Base-by-base conservation (phyloP, 2,797 vertebrate species). In the Zenarchopterus dispar region DNA sequence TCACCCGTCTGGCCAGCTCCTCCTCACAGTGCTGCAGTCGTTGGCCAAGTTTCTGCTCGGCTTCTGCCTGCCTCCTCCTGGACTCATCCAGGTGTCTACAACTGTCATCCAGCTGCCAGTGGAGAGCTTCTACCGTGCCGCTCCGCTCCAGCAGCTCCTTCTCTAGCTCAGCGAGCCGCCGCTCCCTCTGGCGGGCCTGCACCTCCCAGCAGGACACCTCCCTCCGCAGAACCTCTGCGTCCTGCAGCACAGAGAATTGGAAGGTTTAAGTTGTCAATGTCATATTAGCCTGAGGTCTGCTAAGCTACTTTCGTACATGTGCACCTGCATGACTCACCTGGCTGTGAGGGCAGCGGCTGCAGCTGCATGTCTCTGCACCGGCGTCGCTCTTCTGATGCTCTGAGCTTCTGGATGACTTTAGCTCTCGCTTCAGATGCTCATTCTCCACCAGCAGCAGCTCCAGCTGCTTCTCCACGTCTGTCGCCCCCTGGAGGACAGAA, bases 401-500 rank as follows among this genome's bases (percentile, higher is more conserved):
- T 39, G 93, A 85, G 0, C 87, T 84, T 86, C 93, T 92, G 1
- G 92, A 92, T 26, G 74, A 82, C 82, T 92, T 94, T 89, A 97
- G 93, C 90, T 97, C 95, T 84, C 94, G 94, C 78, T 92, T 95
- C 82, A 99, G 89, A 33, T 84, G 94, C 87, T 95, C 90, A 16
- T 99, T 98, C 88, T 99, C 97, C 1, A 93, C 93, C 45, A 87
- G 89, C 88, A 98, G 91, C 74, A 96, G 92, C 87, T 97, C 93
- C 68, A 95, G 93, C 87, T 97, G 97, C 89, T 99, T 98, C 92
- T 98, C 97, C 56, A 91, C 77, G 75, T 98, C 96, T 0, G 95
- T 97, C 77, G 95, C 95, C 6, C 95, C 96, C 97, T 99, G 15
- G 15, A 84, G 70, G 76, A 41, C 53, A 22, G 13, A 9, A 22